phyloP scores from a whole-genome alignment of 1,140 invertebrate genomes.

The Drosophila obscura region DNA sequence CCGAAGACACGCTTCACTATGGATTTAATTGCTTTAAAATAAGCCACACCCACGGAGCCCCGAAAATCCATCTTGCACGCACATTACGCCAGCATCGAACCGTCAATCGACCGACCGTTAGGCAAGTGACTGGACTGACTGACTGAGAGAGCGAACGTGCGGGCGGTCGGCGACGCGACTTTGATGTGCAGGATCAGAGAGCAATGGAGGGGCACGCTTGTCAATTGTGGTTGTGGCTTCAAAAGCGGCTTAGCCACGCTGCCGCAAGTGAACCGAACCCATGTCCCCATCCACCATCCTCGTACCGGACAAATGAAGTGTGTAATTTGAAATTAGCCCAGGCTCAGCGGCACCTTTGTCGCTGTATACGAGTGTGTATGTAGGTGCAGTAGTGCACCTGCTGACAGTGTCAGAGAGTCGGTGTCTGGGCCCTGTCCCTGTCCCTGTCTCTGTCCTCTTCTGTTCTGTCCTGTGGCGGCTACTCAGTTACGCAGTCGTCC shows the following conservation, averaged over 20 bases:
- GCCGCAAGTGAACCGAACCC: constrained; percentile 20
- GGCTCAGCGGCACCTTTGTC: constrained; percentile 74
- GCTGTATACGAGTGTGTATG: constrained; percentile 4
- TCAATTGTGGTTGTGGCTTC: constrained; percentile 75
- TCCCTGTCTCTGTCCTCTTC: too few species aligned
- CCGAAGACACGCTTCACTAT: constrained; percentile 72
- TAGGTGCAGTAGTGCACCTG: constrained; percentile 54
- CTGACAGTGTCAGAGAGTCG: constrained; percentile 47
- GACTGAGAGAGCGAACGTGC: constrained; percentile 34
- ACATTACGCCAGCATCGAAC: constrained; percentile 48
- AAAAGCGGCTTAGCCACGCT: constrained; percentile 65
- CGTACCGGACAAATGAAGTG: constrained; percentile 72
- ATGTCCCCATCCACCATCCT: constrained; percentile 16
- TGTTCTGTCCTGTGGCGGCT: constrained; percentile 55
- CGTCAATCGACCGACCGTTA: constrained; percentile 52
- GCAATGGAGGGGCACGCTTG: constrained; percentile 48
- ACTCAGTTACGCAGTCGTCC: constrained; percentile 65
- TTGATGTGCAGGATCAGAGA: constrained; percentile 65
- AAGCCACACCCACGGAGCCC: constrained; percentile 72
- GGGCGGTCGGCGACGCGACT: constrained; percentile 49
- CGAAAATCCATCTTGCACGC: constrained; percentile 78
- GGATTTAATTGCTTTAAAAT: constrained; percentile 80
- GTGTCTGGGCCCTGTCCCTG: too few species aligned
- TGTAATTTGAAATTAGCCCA: constrained; percentile 80
- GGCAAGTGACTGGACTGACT: constrained; percentile 32